Evolutionary conservation across 2,888 invertebrate genomes (phyloP).

Genomic region (Philhelius pedissequus): DNA sequence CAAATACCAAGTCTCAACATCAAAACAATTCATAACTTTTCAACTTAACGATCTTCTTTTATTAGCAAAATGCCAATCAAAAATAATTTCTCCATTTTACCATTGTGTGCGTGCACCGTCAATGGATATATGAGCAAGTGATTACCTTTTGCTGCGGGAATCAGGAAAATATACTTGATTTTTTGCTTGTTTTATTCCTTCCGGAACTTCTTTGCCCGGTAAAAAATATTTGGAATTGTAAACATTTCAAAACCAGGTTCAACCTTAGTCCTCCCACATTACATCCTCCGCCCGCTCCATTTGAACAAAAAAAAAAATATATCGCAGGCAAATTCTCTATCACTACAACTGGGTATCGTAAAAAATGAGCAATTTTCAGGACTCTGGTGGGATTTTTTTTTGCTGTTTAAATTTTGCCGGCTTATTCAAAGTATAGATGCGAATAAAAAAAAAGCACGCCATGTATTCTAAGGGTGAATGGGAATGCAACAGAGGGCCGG

Average conservation of each 20-base stretch:
- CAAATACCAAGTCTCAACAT: conserved; percentile 66
- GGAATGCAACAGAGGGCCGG: conserved; percentile 58
- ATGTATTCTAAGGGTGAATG: conserved; percentile 53
- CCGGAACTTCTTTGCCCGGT: conserved; percentile 27
- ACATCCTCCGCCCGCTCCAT: conserved; percentile 13
- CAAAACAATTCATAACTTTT: conserved; percentile 68
- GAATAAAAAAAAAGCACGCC: conserved; percentile 26
- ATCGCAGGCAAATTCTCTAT: conserved; percentile 40
- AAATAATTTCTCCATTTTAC: conserved; percentile 65
- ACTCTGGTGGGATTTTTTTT: conserved; percentile 48
- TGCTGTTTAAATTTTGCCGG: conserved; percentile 12
- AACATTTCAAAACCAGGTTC: conserved; percentile 67
- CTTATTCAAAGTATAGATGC: conserved; percentile 40
- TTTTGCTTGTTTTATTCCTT: conserved; percentile 3
- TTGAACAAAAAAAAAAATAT: conserved; percentile 24
- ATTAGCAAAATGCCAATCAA: conserved; percentile 69
- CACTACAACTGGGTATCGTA: conserved; percentile 37
- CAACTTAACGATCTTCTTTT: conserved; percentile 67
- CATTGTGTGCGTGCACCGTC: conserved; percentile 24
- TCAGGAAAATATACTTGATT: conserved; percentile 16
- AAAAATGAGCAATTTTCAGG: conserved; percentile 61
- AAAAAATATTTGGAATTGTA: conserved; percentile 65
- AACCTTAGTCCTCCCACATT: conserved; percentile 41
- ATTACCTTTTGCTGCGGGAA: conserved; percentile 50
- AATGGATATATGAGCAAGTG: conserved; percentile 40